Percentiles rank a stretch among this genome's conserved stretches.
phyloP scores from a whole-genome alignment of 2,797 vertebrate species.

The Sebastes paucispinis region DNA sequence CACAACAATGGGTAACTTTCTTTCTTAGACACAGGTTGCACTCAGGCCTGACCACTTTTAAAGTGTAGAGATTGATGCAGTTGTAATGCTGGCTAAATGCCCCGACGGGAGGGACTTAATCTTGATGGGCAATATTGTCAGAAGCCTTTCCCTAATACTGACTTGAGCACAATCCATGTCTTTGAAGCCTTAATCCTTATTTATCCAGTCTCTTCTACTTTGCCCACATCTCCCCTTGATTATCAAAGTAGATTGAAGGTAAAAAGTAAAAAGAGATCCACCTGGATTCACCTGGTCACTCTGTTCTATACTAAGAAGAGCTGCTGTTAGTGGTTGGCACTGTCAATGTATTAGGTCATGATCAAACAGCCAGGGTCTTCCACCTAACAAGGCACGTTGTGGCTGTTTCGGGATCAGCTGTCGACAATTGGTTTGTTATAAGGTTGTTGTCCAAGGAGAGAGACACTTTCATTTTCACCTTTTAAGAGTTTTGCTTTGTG shows the following conservation, averaged over 20 bases:
- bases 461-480: slow-evolving; percentile 13
- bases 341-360: neutral
- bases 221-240: slow-evolving; percentile 23
- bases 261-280: slow-evolving; percentile 11
- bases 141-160: slow-evolving; percentile 14
- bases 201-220: slow-evolving; percentile 38
- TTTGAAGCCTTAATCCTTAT: slow-evolving; percentile 52
- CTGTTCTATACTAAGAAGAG: neutral
- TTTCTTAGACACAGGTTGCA: neutral
- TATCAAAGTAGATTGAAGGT: slow-evolving; percentile 39
- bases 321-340: neutral
- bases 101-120: slow-evolving; percentile 18
- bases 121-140: slow-evolving; percentile 32
- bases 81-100: slow-evolving; percentile 9
- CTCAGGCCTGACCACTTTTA: neutral
- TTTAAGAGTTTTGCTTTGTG: slow-evolving; percentile 1
- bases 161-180: slow-evolving; percentile 34
- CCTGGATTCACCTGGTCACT: slow-evolving; percentile 29
- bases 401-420: neutral
- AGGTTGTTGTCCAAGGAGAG: neutral
- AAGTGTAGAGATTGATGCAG: neutral
- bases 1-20: neutral
- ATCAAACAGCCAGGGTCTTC: slow-evolving; percentile 10
- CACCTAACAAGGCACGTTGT: neutral
- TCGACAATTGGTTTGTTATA: neutral